Base-by-base conservation (phyloP, 2,113 vertebrate species). In the Morone saxatilis region DNA sequence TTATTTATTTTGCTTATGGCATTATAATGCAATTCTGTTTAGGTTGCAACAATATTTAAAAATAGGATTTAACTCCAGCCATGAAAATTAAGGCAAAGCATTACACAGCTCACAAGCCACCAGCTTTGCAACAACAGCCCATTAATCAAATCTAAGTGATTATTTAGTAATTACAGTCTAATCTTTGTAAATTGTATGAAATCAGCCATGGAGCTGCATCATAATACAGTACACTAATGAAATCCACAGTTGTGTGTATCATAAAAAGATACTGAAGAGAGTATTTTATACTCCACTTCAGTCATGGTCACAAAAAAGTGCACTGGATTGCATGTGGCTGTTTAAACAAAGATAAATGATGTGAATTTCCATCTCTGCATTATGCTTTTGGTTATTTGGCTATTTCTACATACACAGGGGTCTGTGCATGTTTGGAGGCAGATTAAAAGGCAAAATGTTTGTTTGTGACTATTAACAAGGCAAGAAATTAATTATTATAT, bases 271-370 rank as follows among this genome's bases (percentile, higher is more conserved):
- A 47, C 45, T 1, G 14, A 14, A 25, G 1, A 38, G 31, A 47
- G 14, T 48, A 57, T 40, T 50, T 50, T 17, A 22, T 61, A 60
- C 7, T 53, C 60, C 8, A 22, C 31, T 16, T 50, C 7, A 38
- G 47, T 8, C 16, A 5, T n/a, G 31, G 25, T 36, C 22, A 38
- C 43, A 41, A 19, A 11, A 11, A 66, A 2, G 5, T 53, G 2
- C 10, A 45, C 11, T 66, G 3, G 7, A 66, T 63, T 83, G 57
- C 66, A 77, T 51, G 51, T 78, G 40, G 40, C n/a, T 14, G 2
- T 13, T 41, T n/a, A 62, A 36, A 62, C 76, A 71, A 57, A 59
- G 11, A 22, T 7, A 1, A 5, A 41, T 9, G 0, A 43, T 62
- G 17, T 41, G 12, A 60, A 43, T 62, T 61, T 25, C 31, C 4